Evolutionary conservation across 2,888 invertebrate species (phyloP).

Genomic region (Lissocephala sabroskyi): DNA sequence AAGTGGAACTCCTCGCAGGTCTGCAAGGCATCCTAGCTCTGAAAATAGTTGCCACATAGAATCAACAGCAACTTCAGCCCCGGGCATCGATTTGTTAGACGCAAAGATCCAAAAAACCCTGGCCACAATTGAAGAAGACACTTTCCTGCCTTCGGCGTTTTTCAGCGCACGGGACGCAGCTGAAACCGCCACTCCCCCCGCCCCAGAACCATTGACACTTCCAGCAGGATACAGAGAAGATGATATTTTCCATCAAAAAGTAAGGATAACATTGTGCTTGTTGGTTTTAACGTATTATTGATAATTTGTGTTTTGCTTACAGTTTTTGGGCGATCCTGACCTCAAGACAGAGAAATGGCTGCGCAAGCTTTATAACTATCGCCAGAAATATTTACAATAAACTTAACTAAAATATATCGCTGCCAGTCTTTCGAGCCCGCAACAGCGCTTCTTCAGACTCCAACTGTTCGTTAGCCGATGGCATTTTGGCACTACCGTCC

Average conservation of each 20-base stretch:
- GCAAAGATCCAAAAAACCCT: slow-evolving; percentile 73
- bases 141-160: slow-evolving; percentile 78
- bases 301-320: slow-evolving; percentile 17
- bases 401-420: slow-evolving; percentile 80
- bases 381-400: slow-evolving; percentile 75
- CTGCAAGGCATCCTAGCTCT: slow-evolving; percentile 47
- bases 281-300: neutral
- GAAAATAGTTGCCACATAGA: slow-evolving; percentile 44
- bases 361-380: slow-evolving; percentile 78
- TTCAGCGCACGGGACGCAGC: slow-evolving; percentile 74
- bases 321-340: slow-evolving; percentile 81
- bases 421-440: slow-evolving; percentile 82
- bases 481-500: slow-evolving; percentile 80
- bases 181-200: slow-evolving; percentile 81
- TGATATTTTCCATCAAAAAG: slow-evolving; percentile 79
- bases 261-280: slow-evolving; percentile 72
- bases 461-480: slow-evolving; percentile 81
- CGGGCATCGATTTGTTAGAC: slow-evolving; percentile 50
- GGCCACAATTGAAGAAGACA: slow-evolving; percentile 81
- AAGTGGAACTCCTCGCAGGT: no score
- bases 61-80: slow-evolving; percentile 10
- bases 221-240: no score
- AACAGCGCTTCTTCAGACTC: slow-evolving; percentile 81
- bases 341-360: slow-evolving; percentile 83
- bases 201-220: no score